A percentile compares a stretch with the other conserved stretches of the same genome.
These are phyloP conservation scores for Teleogryllus oceanicus DNA, from an alignment of 2,888 invertebrate species.

Conservation along the genomic window DNA sequence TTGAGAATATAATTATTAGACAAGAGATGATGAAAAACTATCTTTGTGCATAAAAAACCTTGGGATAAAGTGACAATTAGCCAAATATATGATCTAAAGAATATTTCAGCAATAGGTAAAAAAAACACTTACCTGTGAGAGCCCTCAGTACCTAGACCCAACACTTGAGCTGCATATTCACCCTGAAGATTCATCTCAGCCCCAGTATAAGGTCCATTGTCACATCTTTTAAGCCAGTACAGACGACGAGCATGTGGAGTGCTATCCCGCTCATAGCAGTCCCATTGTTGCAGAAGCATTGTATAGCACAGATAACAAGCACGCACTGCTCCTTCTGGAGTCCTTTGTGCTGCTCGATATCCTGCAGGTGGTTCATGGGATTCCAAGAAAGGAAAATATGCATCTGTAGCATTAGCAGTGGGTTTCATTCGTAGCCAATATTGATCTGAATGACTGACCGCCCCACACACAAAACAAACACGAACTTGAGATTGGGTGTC, in stretches of 20 bases:
- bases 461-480: constrained; percentile 70
- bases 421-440: constrained; percentile 63
- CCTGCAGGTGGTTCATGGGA: constrained; percentile 81
- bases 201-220: constrained; percentile 85
- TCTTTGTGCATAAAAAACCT: neutral
- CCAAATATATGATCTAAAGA: neutral
- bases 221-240: constrained; percentile 89
- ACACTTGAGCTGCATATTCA: constrained; percentile 86
- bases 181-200: constrained; percentile 87
- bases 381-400: constrained; percentile 89
- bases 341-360: constrained; percentile 47
- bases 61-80: neutral
- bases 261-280: constrained; percentile 78
- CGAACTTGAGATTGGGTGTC: constrained; percentile 38
- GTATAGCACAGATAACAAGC: constrained; percentile 84
- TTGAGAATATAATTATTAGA: too few relatives aligned
- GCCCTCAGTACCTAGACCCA: constrained; percentile 66
- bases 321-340: constrained; percentile 40
- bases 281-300: constrained; percentile 87
- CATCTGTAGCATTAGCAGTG: constrained; percentile 60
- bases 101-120: neutral
- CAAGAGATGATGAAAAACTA: neutral
- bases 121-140: constrained; percentile 27
- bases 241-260: constrained; percentile 82
- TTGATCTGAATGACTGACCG: constrained; percentile 60